These are phyloP conservation scores for Cebus imitator DNA, from an alignment of 2,113 vertebrate species.

Conservation along the genomic window DNA sequence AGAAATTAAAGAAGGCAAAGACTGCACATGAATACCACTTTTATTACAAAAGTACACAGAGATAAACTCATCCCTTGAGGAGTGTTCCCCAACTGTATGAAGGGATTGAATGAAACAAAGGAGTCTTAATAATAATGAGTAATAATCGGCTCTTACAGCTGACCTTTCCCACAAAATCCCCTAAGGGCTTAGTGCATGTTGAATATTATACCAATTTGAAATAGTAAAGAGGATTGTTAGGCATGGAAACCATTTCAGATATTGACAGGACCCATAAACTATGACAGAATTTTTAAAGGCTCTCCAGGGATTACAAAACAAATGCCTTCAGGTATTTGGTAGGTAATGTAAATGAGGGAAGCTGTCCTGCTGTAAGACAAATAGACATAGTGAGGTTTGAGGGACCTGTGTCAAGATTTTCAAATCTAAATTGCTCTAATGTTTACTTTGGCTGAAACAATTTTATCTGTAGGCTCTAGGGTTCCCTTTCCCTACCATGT, in stretches of 20 bases:
- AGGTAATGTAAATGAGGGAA: neutral
- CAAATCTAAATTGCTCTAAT: slow-evolving; percentile 31
- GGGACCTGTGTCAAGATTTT: neutral
- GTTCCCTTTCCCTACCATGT: neutral
- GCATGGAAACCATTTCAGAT: slow-evolving; percentile 46
- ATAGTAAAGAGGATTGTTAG: slow-evolving; percentile 63
- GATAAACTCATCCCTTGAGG: slow-evolving; percentile 72
- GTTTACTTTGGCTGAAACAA: slow-evolving; percentile 29
- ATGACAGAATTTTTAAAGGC: slow-evolving; percentile 50
- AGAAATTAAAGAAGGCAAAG: slow-evolving; percentile 52
- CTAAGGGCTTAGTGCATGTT: slow-evolving; percentile 56
- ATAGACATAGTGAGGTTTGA: neutral
- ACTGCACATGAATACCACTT: slow-evolving; percentile 56
- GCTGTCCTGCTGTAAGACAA: neutral
- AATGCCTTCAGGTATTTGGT: neutral
- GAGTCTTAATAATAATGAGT: slow-evolving; percentile 74
- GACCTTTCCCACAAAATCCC: slow-evolving; percentile 70
- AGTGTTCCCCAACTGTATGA: slow-evolving; percentile 53
- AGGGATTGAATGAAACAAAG: slow-evolving; percentile 65
- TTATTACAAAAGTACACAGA: slow-evolving; percentile 72
- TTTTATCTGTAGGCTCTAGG: neutral
- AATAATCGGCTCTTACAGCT: slow-evolving; percentile 67
- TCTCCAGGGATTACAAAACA: slow-evolving; percentile 50
- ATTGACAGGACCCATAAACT: slow-evolving; percentile 56
- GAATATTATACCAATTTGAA: slow-evolving; percentile 68